Evolutionary conservation across 2,797 vertebrate genomes (phyloP), one percentile per base, ranked within the genome.

Genomic region (Phaenicophaeus curvirostris): DNA sequence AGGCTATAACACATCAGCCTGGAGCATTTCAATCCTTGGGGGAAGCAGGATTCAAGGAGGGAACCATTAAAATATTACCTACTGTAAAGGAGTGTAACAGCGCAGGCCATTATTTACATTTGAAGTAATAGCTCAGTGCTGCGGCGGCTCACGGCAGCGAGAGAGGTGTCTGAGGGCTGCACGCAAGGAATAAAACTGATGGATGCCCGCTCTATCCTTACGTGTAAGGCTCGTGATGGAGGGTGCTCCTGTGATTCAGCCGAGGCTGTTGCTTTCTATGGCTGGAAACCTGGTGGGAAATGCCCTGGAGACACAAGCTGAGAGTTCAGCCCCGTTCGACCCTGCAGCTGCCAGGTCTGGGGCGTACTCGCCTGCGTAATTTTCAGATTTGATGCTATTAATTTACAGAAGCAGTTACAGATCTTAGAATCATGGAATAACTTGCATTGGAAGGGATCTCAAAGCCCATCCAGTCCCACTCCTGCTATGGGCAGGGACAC

Each of bases 161-260:
- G 62, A 20, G 62, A 20, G 28, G 41, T 4, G 14, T 33, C 13
- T 10, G 25, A 14, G 67, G 53, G 73, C n/a, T 6, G 61, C 14
- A 8, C 8, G 10, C 0, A 0, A 35, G 31, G 35, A 78, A 35
- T 80, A 21, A 71, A 80, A 24, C 3, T 53, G 92, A 73, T 13
- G 85, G 83, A 68, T 85, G 68, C 42, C 30, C 4, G 13, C 1
- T 0, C 9, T 15, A 42, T 6, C 66, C 51, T 23, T 4, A 1
- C 4, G 8, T 5, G 0, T 15, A 9, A 33, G 33, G 31, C 42
- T 54, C 0, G 0, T 12, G 54, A 11, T 16, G 23, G 62, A 62
- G 39, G 27, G 1, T 3, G 33, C 15, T 63, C 14, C 30, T 13
- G 23, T 5, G 13, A 35, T 13, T 9, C 57, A 5, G 51, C 46